Evolutionary conservation across 1,140 invertebrate genomes (phyloP), one percentile per base, ranked within the genome.

Genomic region (Phymastichus coffea): DNA sequence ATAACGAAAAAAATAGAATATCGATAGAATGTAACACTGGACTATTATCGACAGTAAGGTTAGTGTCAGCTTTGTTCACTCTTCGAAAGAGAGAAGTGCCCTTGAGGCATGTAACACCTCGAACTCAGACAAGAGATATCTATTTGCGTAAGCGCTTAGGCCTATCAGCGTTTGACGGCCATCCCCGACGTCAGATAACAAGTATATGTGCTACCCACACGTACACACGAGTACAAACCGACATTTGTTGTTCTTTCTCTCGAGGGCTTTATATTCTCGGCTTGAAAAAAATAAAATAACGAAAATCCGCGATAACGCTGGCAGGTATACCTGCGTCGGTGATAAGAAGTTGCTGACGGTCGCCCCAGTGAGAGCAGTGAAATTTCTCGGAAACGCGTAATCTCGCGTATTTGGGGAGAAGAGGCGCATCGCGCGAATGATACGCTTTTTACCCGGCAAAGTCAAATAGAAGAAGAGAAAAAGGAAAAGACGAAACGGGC

Each of bases 351-450:
- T n/a, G n/a, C n/a, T n/a, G n/a, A n/a, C n/a, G n/a, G 20, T 23
- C 28, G 19, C n/a, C 38, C 33, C 35, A 33, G 7, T 38, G 25
- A 28, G 20, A 10, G 22, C 9, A 19, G 20, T 48, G 33, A 19
- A 48, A 46, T 55, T 55, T 35, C 41, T 55, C 14, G 28, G 53
- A 55, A 55, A 46, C 20, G 20, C 25, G 23, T 57, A 57, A 57
- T 57, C 54, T 55, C 41, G 28, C 3, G 14, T 4, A 15, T 15
- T 19, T 2, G 26, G 9, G 20, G 10, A 35, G 35, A 7, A n/a
- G 28, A 20, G 38, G 25, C 19, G 26, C 38, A 43, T 25, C 19
- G 35, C 53, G 14, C 46, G 41, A 55, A 55, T 55, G 28, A 47
- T 46, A 25, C 30, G n/a, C 15, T 56, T 41, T 46, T 46, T 46